Evolutionary conservation across 1,140 invertebrate species (phyloP), one percentile per base, ranked within the genome.

Genomic region (Eumeta japonica): DNA sequence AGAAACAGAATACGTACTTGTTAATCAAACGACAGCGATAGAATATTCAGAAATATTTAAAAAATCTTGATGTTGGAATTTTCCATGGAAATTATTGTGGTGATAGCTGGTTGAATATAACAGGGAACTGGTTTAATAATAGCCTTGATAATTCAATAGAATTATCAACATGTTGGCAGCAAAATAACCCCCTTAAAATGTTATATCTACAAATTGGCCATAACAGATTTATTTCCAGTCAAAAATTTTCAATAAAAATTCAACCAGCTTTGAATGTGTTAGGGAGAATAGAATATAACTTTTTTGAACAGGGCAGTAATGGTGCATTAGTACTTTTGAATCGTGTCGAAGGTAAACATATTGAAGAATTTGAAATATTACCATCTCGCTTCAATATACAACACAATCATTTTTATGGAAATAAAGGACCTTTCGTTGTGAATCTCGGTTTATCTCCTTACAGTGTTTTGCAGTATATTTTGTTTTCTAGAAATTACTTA

Each of bases 401-500:
- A 52, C 84, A 94, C 52, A 98, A 98, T 61, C 84, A 88, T 55
- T 97, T 98, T 62, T 81, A 83, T 37, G 78, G 86, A 7, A 98
- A 98, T 64, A 79, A 76, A 19, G 96, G 96, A 0, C 75, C 84
- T 1, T 97, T 91, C 73, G 92, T 94, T 0, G 87, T 86, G 0
- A 92, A 88, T 54, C 65, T 98, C 3, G 89, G 91, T 1, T 65
- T 97, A 0, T 92, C 90, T 10, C 88, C 94, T 2, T 91, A 93
- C 52, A 89, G 89, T 51, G 80, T 80, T 41, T 55, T 80, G 5
- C 94, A 98, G 57, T 82, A 81, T 27, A 62, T 97, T 16, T 54
- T 90, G 3, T 95, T 97, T 52, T 92, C 90, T 0, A 84, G 88
- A 51, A 98, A 98, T 63, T 89, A 87, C 60, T 78, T 99, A 0